These are phyloP conservation scores for Monochamus alternatus DNA, from an alignment of 2,888 invertebrate species.

Conservation along the genomic window DNA sequence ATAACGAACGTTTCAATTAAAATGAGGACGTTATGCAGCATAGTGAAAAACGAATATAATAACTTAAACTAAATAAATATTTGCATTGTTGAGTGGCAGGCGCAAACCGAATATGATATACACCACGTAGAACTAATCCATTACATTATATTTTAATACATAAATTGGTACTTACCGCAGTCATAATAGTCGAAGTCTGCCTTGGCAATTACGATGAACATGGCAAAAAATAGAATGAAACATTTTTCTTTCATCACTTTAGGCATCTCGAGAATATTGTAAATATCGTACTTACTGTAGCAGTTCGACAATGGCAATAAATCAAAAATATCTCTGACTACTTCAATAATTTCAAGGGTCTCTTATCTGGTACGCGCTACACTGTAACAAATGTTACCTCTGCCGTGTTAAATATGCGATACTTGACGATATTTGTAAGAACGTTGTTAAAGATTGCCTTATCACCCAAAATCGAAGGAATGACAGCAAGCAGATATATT, in stretches of 20 bases:
- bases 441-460: neutral
- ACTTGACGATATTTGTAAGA: no score
- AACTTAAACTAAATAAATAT: no score
- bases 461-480: neutral
- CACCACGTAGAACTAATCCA: no score
- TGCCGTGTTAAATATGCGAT: neutral
- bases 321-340: constrained; percentile 13
- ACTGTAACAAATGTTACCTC: neutral
- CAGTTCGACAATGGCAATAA: constrained; percentile 14
- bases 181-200: constrained; percentile 20
- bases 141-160: no score
- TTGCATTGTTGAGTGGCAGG: no score
- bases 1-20: no score
- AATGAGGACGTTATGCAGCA: no score
- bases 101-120: no score
- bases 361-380: constrained; percentile 13
- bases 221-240: constrained; percentile 27
- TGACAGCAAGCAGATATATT: neutral
- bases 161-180: constrained; percentile 34
- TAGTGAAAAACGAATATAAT: no score
- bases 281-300: neutral
- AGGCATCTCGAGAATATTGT: constrained; percentile 17
- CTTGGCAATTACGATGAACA: constrained; percentile 4
- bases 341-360: constrained; percentile 20
- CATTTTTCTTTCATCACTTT: constrained; percentile 10